Conservation (phyloP, 2,113 vertebrate genomes). For the Colius striatus region DNA sequence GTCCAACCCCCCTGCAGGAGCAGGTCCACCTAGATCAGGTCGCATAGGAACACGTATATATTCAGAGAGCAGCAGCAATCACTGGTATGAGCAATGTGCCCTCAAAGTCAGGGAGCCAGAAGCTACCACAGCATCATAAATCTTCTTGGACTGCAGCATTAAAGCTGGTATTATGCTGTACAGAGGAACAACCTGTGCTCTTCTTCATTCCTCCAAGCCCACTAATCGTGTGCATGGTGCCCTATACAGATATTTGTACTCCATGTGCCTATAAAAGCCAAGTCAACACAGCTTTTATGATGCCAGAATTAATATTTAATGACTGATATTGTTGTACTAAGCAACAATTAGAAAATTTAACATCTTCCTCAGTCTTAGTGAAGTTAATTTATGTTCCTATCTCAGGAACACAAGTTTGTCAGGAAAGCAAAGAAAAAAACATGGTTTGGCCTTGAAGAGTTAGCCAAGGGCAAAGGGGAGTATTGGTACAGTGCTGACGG, state of each 20-base stretch:
- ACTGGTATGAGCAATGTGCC: background rate
- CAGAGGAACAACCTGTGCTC: background rate
- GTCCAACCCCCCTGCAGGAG: too few relatives aligned
- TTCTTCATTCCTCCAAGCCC: background rate
- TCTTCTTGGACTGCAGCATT: background rate
- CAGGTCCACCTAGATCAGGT: too few relatives aligned
- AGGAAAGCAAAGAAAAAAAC: background rate
- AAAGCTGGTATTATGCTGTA: rapidly evolving
- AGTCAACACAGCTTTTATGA: background rate
- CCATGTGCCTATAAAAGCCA: background rate
- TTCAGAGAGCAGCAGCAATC: background rate
- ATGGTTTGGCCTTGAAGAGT: background rate
- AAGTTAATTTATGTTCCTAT: background rate
- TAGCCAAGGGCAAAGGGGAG: background rate
- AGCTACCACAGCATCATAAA: background rate
- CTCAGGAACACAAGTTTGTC: background rate
- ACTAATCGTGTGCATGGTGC: background rate
- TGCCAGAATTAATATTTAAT: background rate
- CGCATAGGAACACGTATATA: too few relatives aligned
- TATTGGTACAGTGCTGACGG: background rate
- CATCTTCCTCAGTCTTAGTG: background rate
- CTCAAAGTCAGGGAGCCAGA: background rate
- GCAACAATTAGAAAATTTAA: background rate
- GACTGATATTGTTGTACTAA: background rate
- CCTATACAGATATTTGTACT: background rate